Evolutionary conservation across 2,797 vertebrate species (phyloP), one percentile per base, ranked within the genome.

Genomic region (Sebastes baramenuke): DNA sequence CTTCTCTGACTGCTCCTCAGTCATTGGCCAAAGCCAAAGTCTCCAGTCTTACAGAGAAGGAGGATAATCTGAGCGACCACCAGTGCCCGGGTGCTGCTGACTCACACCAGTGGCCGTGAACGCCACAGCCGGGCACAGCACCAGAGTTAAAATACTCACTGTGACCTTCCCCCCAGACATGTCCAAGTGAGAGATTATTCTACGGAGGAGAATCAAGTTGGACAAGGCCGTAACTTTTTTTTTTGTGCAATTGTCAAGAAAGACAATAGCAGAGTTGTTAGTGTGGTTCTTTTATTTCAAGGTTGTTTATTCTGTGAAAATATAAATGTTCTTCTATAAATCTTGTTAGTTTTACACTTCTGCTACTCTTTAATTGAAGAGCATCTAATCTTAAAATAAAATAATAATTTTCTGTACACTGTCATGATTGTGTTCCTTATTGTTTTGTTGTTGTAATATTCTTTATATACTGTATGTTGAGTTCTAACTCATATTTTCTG

Each of bases 101-200:
- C 66, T 87, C 80, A 70, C 69, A 24, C 65, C 67, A 22, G 59
- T 30, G 78, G 61, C 24, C 46, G n/a, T 10, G 54, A 61, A 25
- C 0, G 2, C 34, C 6, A 16, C 42, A 52, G 59, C 55, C 8
- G 8, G 72, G 62, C 38, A 66, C 62, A 55, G 30, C 64, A 75
- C 67, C 64, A 61, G n/a, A 34, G 55, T 66, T 25, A 42, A 67
- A 75, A 56, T 16, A 54, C 36, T 32, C 38, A 5, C 18, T 27
- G 67, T 77, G 85, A 88, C 86, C 86, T 83, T 83, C 71, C 74
- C 67, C n/a, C 58, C 46, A 56, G 68, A 61, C 72, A 29, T 20
- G 66, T 62, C 81, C 75, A 60, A 72, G 46, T 49, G 20, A 72
- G 56, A 70, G 8, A 83, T 68, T 71, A 52, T 56, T 80, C 32